Base-by-base conservation (phyloP, 2,797 vertebrate genomes). In the Spheniscus humboldti region DNA sequence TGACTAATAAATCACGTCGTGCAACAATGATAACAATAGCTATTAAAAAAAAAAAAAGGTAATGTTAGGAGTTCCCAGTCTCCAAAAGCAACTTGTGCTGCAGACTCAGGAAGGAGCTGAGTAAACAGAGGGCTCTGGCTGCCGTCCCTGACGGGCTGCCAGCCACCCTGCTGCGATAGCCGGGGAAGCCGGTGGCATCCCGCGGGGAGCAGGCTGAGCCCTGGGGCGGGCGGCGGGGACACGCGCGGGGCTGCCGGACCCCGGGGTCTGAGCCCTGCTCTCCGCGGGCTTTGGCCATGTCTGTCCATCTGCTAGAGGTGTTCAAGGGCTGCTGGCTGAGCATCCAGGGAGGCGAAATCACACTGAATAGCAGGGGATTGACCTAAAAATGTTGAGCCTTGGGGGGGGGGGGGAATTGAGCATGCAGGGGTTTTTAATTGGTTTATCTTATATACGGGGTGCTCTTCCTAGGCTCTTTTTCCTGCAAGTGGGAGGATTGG, bases 361-460 rank as follows among this genome's bases (percentile, higher is more conserved):
- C 1, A 2, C 37, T 9, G 13, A 20, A 30, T 6, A 6, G 39
- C 53, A 31, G 31, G 12, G 37, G 27, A 31, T 27, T 48, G 33
- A 35, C 45, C 33, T 19, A 10, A 48, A 68, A 68, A 68, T 27
- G 33, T 48, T 27, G 17, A 19, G 33, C 17, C 24, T 19, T 13
- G 23, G 43, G 17, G 22, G 5, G 28, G 8, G 8, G 11, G 30
- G 10, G 24, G 18, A 4, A 39, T 25, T 7, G 27, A 25, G 60
- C 1, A 6, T 10, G 13, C 23, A 39, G 28, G 17, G 13, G 19
- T 31, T 28, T 17, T 20, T 17, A 55, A 25, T n/a, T 39, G 35
- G 9, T 59, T 31, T 50, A 6, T 27, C 23, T 57, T 23, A 2
- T 11, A 55, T 3, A 3, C 5, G 19, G 16, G 16, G 2, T 1